These are phyloP conservation scores for Hippocampus mohnikei DNA, from an alignment of 2,113 vertebrate genomes.

Conservation along the genomic window DNA sequence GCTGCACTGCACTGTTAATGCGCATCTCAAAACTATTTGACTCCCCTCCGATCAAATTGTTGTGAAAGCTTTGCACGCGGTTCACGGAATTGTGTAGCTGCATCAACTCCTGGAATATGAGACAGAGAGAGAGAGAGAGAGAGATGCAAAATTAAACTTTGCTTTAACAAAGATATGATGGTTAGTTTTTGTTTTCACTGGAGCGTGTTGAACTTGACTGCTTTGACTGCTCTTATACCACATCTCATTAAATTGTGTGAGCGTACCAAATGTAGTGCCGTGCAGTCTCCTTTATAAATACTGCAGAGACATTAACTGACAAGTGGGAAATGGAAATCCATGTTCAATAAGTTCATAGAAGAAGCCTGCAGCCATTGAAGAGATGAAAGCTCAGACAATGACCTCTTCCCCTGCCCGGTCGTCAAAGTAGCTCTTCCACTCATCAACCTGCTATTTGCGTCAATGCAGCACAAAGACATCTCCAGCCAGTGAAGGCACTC, in stretches of 20 bases:
- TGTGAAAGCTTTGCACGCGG: slow-evolving; percentile 16
- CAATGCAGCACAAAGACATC: slow-evolving; percentile 55
- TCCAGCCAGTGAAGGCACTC: slow-evolving; percentile 42
- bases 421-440: slow-evolving; percentile 54
- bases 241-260: background rate
- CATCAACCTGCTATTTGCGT: slow-evolving; percentile 60
- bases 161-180: background rate
- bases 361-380: slow-evolving; percentile 52
- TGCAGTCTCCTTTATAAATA: slow-evolving; percentile 1
- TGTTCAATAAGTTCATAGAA: slow-evolving; percentile 46
- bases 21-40: slow-evolving; percentile 21
- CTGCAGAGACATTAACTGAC: slow-evolving; percentile 19
- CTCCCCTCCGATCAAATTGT: slow-evolving; percentile 10
- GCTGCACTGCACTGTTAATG: too few species aligned
- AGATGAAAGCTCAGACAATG: slow-evolving; percentile 60
- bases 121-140: background rate
- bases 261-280: background rate
- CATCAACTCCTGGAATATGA: background rate
- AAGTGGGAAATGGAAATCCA: slow-evolving; percentile 47
- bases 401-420: slow-evolving; percentile 47
- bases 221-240: background rate
- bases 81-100: background rate
- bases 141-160: background rate
- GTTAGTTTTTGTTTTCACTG: background rate
- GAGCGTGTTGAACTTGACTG: background rate